Evolutionary conservation across 2,888 invertebrate species (phyloP).

Genomic region (Fragum sueziense): DNA sequence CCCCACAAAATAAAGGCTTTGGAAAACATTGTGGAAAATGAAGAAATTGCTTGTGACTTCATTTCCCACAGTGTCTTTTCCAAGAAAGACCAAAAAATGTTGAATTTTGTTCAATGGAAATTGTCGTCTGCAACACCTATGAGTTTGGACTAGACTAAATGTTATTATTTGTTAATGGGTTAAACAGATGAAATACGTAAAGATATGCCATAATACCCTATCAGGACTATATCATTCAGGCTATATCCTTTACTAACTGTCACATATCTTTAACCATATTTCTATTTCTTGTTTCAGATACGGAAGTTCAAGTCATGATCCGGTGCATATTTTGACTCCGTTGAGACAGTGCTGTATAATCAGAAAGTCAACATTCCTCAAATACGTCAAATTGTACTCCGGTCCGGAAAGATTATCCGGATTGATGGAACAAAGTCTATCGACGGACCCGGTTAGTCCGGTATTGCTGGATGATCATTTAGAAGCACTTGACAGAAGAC

Average conservation of each 20-base stretch:
- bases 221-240: neutral
- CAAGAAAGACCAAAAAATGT: no score
- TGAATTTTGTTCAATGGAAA: no score
- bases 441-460: constrained; percentile 91
- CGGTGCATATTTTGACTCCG: constrained; percentile 96
- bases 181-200: no score
- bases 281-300: constrained; percentile 87
- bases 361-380: constrained; percentile 91
- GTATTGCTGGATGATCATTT: constrained; percentile 96
- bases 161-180: no score
- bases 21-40: no score
- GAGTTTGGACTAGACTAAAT: no score
- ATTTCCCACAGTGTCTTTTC: no score
- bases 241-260: neutral
- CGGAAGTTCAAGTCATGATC: constrained; percentile 95
- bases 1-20: no score
- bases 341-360: constrained; percentile 96
- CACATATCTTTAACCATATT: neutral
- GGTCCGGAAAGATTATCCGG: constrained; percentile 86
- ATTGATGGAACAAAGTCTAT: constrained; percentile 90
- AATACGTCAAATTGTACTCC: constrained; percentile 85
- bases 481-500: constrained; percentile 92
- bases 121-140: no score
- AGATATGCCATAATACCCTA: neutral
- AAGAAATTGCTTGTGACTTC: no score